Evolutionary conservation across 2,797 vertebrate genomes (phyloP).

Genomic region (Propithecus deckenii): DNA sequence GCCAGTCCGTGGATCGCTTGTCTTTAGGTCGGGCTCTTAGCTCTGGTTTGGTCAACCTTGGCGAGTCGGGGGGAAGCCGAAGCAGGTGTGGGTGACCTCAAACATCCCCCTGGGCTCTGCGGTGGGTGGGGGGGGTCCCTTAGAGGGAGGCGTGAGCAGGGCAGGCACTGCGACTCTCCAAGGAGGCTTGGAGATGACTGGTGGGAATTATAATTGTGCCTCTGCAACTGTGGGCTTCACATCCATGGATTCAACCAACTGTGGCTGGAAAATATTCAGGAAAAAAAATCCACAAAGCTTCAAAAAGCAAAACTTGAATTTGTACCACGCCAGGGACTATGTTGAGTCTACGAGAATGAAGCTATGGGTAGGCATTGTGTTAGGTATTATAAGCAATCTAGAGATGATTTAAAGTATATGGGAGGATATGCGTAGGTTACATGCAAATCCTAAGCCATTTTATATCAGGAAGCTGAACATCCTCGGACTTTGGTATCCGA

Average conservation of each 20-base stretch:
- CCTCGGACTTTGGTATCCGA: not conserved
- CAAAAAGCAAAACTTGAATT: not conserved
- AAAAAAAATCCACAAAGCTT: not conserved
- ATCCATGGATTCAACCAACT: not conserved
- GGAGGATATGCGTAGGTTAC: not conserved
- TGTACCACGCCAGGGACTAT: not conserved
- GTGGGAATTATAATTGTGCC: not conserved
- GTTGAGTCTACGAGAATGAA: not conserved
- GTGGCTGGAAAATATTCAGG: not conserved
- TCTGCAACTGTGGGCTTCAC: not conserved
- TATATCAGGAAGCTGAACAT: not conserved
- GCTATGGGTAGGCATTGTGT: no score
- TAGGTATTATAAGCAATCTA: not conserved
- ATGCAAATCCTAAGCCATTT: not conserved
- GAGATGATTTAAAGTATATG: not conserved
- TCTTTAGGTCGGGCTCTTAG: not conserved
- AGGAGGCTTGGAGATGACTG: not conserved
- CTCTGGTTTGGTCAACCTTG: not conserved
- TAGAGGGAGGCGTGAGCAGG: not conserved
- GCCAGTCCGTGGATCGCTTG: not conserved
- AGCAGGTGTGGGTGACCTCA: not conserved
- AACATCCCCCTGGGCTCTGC: not conserved
- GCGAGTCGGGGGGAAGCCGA: no score
- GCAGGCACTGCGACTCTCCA: not conserved
- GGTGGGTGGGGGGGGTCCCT: no score